Conservation (phyloP, 1,140 invertebrate species). For the honey bee (Apis mellifera) region Amel_HAv3.1 CM009941.2:15717501-15718000, state of each 20-base stretch:
- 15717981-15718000: too few relatives aligned
- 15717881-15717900: slow-evolving; percentile 12
- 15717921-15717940: slow-evolving; percentile 42
- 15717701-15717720: neutral
- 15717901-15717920: slow-evolving; percentile 43
- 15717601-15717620: too few relatives aligned
- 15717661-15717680: too few relatives aligned
- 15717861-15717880: neutral
- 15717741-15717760: neutral
- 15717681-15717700: neutral
- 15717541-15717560: too few relatives aligned
- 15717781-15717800: neutral
- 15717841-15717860: neutral
- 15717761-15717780: neutral
- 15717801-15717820: neutral
- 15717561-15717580: too few relatives aligned
- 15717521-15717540: too few relatives aligned
- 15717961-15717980: too few relatives aligned
- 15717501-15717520: too few relatives aligned
- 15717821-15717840: neutral
- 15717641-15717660: too few relatives aligned
- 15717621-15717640: too few relatives aligned
- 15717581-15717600: too few relatives aligned
- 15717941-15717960: too few relatives aligned
- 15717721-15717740: neutral